Conservation (phyloP, 2,113 vertebrate species). For the Nesospiza acunhae region DNA sequence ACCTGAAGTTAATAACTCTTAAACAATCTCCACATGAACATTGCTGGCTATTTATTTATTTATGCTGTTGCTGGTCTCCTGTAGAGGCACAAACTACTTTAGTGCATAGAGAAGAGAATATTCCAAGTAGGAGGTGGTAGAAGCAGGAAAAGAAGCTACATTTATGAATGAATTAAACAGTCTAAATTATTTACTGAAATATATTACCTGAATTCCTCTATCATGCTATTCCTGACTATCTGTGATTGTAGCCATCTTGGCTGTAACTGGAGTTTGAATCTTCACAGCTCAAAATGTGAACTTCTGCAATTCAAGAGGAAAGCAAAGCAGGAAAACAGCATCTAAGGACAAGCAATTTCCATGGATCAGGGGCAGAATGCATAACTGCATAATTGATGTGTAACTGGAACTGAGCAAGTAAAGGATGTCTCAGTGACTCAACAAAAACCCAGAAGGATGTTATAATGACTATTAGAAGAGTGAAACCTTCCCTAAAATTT, state of each 20-base stretch:
- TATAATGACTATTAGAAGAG: not conserved
- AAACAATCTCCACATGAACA: not conserved
- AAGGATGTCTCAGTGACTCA: not conserved
- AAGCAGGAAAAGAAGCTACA: not conserved
- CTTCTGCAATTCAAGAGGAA: not conserved
- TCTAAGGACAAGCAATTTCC: not conserved
- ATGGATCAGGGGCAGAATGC: not conserved
- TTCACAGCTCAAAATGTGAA: not conserved
- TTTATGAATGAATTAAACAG: not conserved
- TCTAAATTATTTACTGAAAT: not conserved
- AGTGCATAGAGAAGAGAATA: not conserved
- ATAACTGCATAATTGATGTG: not conserved
- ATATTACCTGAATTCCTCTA: not conserved
- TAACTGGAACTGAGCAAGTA: not conserved
- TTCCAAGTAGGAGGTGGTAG: not conserved
- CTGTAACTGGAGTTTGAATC: not conserved
- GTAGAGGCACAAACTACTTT: not conserved
- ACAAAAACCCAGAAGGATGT: not conserved
- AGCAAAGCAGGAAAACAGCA: not conserved
- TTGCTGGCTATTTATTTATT: constrained; percentile 46
- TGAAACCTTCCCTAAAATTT: not conserved
- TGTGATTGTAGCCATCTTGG: not conserved
- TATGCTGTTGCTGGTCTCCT: not conserved
- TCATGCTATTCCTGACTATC: not conserved
- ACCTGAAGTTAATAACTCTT: constrained; percentile 1